Percentiles rank a stretch among this genome's conserved stretches.
Evolutionary conservation across 1,140 invertebrate species (phyloP).

Genomic region (Trachymyrmex cornetzi): DNA sequence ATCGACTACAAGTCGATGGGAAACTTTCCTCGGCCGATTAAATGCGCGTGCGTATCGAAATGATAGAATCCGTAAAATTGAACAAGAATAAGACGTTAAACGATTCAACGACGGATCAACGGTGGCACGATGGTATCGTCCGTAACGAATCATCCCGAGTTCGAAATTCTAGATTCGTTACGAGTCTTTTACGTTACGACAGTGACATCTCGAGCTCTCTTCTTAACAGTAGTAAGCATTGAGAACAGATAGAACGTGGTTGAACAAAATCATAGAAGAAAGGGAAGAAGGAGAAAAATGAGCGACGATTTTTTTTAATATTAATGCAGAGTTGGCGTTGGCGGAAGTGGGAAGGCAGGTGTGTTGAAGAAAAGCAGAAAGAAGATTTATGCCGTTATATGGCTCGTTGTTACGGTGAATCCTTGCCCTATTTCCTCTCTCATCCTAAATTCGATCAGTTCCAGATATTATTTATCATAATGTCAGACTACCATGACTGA

Average conservation of each 20-base stretch:
- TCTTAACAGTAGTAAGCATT: neutral
- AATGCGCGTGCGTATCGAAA: conserved; percentile 16
- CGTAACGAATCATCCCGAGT: conserved; percentile 71
- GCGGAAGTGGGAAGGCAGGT: conserved; percentile 63
- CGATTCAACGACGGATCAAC: conserved; percentile 20
- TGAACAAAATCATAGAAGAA: conserved; percentile 20
- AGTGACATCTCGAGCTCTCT: neutral
- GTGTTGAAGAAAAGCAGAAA: conserved; percentile 55
- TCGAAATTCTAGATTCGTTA: conserved; percentile 75
- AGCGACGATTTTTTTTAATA: conserved; percentile 35
- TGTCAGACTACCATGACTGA: conserved; percentile 79
- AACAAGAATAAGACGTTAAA: conserved; percentile 72
- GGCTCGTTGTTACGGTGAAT: conserved; percentile 66
- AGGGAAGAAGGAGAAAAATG: conserved; percentile 28
- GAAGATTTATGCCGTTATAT: conserved; percentile 84
- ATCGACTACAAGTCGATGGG: neutral
- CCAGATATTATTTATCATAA: conserved; percentile 85
- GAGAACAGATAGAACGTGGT: conserved; percentile 20
- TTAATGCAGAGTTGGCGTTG: neutral
- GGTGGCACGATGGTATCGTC: conserved; percentile 72
- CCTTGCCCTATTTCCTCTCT: conserved; percentile 53
- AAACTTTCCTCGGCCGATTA: neutral
- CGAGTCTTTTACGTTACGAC: conserved; percentile 69
- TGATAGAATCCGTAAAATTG: conserved; percentile 19
- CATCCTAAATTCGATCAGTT: conserved; percentile 81